phyloP scores from a whole-genome alignment of 2,113 vertebrate genomes.

The Marmota monax region DNA sequence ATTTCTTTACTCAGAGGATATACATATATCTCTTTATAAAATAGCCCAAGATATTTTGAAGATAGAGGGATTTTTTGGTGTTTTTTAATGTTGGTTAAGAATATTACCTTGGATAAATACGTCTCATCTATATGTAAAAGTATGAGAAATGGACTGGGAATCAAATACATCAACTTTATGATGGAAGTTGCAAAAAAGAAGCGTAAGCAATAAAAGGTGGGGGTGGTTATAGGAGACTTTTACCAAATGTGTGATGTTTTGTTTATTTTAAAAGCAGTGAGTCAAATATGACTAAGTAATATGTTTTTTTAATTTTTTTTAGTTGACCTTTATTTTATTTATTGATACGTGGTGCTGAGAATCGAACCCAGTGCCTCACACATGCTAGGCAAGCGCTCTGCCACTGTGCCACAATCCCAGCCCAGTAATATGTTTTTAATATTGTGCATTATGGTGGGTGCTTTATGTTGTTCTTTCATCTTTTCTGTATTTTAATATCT shows the following conservation, averaged over 20 bases:
- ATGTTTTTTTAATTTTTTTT: no score
- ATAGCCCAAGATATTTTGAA: constrained; percentile 7
- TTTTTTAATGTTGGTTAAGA: neutral
- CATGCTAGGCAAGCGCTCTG: no score
- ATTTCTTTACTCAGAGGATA: neutral
- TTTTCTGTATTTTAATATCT: constrained; percentile 53
- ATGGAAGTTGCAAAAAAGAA: neutral
- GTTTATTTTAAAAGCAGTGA: neutral
- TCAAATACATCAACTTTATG: neutral
- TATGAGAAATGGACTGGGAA: neutral
- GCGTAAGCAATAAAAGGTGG: neutral
- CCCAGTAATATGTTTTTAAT: neutral
- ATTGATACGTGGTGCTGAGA: no score
- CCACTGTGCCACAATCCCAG: no score
- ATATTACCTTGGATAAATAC: neutral
- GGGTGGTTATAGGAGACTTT: neutral
- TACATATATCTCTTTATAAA: neutral
- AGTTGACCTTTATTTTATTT: no score
- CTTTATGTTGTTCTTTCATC: constrained; percentile 32
- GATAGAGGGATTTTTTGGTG: neutral
- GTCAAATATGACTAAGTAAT: neutral
- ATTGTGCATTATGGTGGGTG: neutral
- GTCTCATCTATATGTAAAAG: neutral
- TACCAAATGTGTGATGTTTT: neutral
- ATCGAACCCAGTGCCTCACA: no score